These are phyloP conservation scores for Mormoops blainvillei DNA, from an alignment of 2,113 vertebrate genomes.

Conservation along the genomic window DNA sequence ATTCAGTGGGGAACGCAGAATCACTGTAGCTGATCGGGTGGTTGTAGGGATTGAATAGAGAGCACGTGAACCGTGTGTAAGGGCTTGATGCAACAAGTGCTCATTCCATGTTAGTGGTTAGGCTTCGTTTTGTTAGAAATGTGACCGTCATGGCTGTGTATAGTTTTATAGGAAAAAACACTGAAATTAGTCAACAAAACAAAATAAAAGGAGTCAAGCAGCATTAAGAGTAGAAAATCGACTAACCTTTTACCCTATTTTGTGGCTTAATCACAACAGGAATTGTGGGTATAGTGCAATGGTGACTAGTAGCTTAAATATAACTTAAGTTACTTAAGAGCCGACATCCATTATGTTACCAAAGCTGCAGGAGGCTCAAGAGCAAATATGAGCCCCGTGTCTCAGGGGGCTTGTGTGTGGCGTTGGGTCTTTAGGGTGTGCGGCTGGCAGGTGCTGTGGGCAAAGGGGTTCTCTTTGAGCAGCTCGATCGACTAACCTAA, in stretches of 20 bases:
- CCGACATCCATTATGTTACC: too few species aligned
- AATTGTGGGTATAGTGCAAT: background rate
- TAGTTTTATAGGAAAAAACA: background rate
- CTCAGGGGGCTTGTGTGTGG: rapidly evolving
- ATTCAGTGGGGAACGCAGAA: background rate
- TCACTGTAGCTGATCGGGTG: background rate
- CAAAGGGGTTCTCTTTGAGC: background rate
- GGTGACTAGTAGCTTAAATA: background rate
- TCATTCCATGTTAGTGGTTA: background rate
- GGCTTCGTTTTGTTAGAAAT: background rate
- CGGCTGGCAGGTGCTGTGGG: background rate
- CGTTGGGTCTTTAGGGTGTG: background rate
- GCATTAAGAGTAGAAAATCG: background rate
- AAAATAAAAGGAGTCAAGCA: background rate
- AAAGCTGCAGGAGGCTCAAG: background rate
- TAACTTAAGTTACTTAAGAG: background rate
- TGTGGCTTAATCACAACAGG: background rate
- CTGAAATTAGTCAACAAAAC: background rate
- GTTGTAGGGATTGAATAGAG: background rate
- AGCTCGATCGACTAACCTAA: background rate
- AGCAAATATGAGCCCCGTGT: background rate
- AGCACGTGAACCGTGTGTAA: rapidly evolving
- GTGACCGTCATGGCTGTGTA: background rate
- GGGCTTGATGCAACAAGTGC: background rate
- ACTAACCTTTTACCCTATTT: background rate